These are phyloP conservation scores for Dendropsophus ebraccatus DNA, from an alignment of 2,113 vertebrate genomes.

Conservation along the genomic window DNA sequence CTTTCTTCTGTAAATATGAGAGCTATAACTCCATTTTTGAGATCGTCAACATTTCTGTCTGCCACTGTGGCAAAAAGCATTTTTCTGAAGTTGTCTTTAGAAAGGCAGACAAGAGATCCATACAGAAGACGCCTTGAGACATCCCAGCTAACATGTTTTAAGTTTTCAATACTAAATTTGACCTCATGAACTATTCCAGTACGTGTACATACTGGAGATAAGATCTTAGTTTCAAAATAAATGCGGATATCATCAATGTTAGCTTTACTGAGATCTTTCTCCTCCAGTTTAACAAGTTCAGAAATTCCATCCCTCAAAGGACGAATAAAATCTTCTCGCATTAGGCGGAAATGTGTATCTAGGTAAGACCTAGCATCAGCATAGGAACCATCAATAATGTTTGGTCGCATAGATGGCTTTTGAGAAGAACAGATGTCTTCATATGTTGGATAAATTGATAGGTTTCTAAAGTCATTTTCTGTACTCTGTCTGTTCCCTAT, in stretches of 20 bases:
- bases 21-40: constrained; percentile 2
- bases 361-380: constrained; percentile 57
- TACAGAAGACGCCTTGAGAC: constrained; percentile 60
- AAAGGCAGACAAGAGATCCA: constrained; percentile 64
- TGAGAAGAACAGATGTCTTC: constrained; percentile 61
- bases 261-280: neutral
- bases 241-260: constrained; percentile 36
- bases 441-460: constrained; percentile 63
- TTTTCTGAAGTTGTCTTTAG: constrained; percentile 59
- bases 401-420: constrained; percentile 58
- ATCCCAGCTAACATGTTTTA: neutral
- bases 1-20: constrained; percentile 37
- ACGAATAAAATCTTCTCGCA: constrained; percentile 63
- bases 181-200: constrained; percentile 43
- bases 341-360: constrained; percentile 66
- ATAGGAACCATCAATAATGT: constrained; percentile 59
- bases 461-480: constrained; percentile 53
- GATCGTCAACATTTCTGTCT: constrained; percentile 36
- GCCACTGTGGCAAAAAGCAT: constrained; percentile 66
- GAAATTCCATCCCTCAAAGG: constrained; percentile 65
- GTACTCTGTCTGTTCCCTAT: constrained; percentile 29
- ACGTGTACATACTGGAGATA: neutral
- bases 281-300: constrained; percentile 25
- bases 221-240: constrained; percentile 40
- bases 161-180: neutral